Evolutionary conservation across 53 echinoderm and acorn worm genomes (phyloP), one percentile per base, ranked within the genome.

Genomic region (Luidia sarsii): DNA sequence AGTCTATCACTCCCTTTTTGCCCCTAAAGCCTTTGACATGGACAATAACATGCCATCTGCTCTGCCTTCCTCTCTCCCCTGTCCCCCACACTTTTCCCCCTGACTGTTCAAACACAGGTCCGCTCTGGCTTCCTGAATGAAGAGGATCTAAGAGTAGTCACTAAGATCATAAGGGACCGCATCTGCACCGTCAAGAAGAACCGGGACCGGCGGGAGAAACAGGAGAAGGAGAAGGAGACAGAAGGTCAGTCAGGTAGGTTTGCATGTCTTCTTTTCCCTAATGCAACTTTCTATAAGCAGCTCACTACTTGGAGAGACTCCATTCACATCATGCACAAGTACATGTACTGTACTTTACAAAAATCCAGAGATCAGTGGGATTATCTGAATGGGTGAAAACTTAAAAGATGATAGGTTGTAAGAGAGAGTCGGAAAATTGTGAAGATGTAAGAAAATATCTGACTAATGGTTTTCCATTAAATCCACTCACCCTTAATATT

Each of bases 121-220:
- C 86, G 91, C 75, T 91, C 94, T 33, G 86, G 91, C 52, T 91
- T 99, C 69, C 83, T 99, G 50, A 87, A 90, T 62, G 99, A 99
- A 57, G 99, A 91, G 68, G 99, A 99, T 74, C 89, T 80, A 33
- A 89, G 94, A 68, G 86, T 86, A 49, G 99, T 99, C 51, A 89
- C 94, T 70, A 99, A 91, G 80, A 89, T 83, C 87, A 99, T 99
- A 29, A 79, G 94, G 59, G 99, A 94, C 82, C 87, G 91, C 55
- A 84, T 99, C 45, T 64, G 66, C 16, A 79, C 80, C 2, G 89
- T 91, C 21, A 80, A 75, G 83, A 99, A 90, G 81, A 91, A 88
- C 59, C 48, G 87, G 24, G 89, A 90, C 22, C 86, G 84, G 33
- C 83, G 90, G 46, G 91, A 91, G 57, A 86, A 85, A 57, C 85